Conservation (phyloP, 2,888 invertebrate genomes). For the Schizotus pectinicornis region DNA sequence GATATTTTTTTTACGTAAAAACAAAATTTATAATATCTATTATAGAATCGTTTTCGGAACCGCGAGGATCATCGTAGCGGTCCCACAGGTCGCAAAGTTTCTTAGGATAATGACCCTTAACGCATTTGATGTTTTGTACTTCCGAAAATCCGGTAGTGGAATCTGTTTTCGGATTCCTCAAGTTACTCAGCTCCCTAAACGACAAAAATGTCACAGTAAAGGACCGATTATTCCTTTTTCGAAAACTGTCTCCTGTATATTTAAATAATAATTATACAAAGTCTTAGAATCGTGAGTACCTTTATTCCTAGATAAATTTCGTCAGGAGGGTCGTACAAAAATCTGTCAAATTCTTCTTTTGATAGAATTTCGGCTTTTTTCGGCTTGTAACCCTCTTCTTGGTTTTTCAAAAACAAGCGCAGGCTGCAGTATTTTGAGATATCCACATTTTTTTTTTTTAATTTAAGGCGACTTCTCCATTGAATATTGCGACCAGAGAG, state of each 20-base stretch:
- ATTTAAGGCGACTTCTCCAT: too few species aligned
- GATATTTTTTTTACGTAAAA: background rate
- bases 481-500: conserved; percentile 2
- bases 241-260: too few species aligned
- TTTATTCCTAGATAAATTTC: conserved; percentile 5
- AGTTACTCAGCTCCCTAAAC: conserved; percentile 76
- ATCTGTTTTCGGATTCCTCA: conserved; percentile 67
- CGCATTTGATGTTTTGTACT: conserved; percentile 72
- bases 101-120: conserved; percentile 80
- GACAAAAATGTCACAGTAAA: too few species aligned
- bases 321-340: too few species aligned
- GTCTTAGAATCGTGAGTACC: conserved; percentile 56
- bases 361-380: too few species aligned
- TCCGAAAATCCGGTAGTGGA: conserved; percentile 75
- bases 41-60: conserved; percentile 84
- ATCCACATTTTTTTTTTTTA: background rate
- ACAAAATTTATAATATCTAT: too few species aligned
- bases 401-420: conserved; percentile 1
- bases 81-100: conserved; percentile 85
- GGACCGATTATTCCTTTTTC: too few species aligned
- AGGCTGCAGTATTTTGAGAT: conserved; percentile 1
- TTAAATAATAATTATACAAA: conserved; percentile 85
- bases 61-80: conserved; percentile 72
- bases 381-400: background rate
- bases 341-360: too few species aligned